Base-by-base conservation (phyloP, 2,113 vertebrate species). In the Strix uralensis region DNA sequence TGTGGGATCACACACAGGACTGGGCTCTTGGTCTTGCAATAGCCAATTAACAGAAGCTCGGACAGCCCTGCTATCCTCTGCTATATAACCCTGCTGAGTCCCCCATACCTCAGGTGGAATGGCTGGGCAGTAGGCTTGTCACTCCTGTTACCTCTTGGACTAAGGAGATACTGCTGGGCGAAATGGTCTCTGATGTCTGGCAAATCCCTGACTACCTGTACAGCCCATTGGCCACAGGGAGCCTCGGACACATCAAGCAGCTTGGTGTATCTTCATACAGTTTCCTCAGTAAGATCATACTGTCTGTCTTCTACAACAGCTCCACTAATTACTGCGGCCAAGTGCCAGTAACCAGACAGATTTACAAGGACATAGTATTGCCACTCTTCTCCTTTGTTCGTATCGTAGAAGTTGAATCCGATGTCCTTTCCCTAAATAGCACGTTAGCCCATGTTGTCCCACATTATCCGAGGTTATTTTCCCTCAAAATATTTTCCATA, bases 401-500 rank as follows among this genome's bases (percentile, higher is more conserved):
- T 54, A 63, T 66, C 78, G 80, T 42, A 79, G 46, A 89, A 70
- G 51, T 73, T 54, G 74, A 82, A 94, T 85, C 58, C 80, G 25
- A 9, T 30, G 58, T 80, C 78, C 63, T 86, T 87, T 87, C 58
- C 49, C 55, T 85, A 92, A 94, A 88, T 73, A 95, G 30, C 42
- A 78, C 0, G 8, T 85, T 90, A 96, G 84, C 36, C 81, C 30
- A 15, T 34, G 32, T 75, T 88, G 54, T 72, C 54, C 66, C 49
- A 65, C 34, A 81, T 91, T 90, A 82, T 77, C 70, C 46, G 46
- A 72, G 51, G 62, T 91, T 95, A 84, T 91, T 95, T 95, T 92
- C 78, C 66, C 42, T 70, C 73, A 77, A 95, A 95, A 65, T 92
- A 75, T 87, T 97, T 94, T 95, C 58, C 81, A 95, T 70, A 79